Evolutionary conservation across 2,113 vertebrate species (phyloP).

Genomic region (Oryzias celebensis): DNA sequence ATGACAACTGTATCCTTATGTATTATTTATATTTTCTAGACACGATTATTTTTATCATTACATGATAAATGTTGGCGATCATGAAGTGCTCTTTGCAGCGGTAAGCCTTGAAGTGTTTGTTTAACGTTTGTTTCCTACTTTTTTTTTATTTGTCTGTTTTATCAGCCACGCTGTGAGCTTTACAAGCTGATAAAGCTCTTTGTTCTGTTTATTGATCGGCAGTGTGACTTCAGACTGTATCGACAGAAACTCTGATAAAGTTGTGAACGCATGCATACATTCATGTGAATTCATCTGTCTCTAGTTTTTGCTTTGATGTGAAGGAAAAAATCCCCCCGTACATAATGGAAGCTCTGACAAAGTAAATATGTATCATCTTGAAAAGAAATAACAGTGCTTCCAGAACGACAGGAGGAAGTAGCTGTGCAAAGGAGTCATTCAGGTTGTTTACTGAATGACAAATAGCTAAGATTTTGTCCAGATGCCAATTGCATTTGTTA

Average conservation of each 20-base stretch:
- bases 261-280: neutral
- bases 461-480: neutral
- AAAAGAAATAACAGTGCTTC: neutral
- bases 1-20: too few species aligned
- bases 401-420: neutral
- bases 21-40: too few species aligned
- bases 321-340: neutral
- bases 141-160: too few species aligned
- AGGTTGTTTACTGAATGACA: neutral
- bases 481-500: neutral
- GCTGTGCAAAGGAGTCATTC: neutral
- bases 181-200: too few species aligned
- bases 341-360: neutral
- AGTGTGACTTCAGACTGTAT: neutral
- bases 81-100: too few species aligned
- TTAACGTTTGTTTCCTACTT: too few species aligned
- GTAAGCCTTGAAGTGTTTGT: too few species aligned
- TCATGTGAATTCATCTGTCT: neutral
- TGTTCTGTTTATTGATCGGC: too few species aligned
- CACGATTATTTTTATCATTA: too few species aligned
- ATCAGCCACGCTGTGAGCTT: too few species aligned
- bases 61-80: too few species aligned
- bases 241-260: neutral
- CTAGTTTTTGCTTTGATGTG: slow-evolving; percentile 6
- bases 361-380: neutral